Evolutionary conservation across 2,888 invertebrate genomes (phyloP).

Genomic region (Scelioninae gen. 1): DNA sequence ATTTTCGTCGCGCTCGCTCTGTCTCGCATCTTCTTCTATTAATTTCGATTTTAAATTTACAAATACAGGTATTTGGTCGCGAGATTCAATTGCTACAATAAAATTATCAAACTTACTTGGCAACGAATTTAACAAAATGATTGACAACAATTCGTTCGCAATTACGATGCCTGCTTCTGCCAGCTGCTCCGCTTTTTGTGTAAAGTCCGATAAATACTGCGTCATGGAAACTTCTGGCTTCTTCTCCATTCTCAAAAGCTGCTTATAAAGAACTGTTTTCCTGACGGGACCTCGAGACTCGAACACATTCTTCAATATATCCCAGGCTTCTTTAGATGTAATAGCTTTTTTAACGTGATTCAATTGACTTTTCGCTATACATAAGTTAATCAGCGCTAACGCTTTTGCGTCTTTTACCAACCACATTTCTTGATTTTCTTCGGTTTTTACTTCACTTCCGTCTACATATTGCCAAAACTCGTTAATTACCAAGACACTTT

Average conservation of each 20-base stretch:
- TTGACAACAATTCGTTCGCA: neutral
- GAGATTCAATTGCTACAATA: slow-evolving; percentile 23
- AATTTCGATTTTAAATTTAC: neutral
- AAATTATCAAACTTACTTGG: slow-evolving; percentile 67
- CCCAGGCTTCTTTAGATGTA: slow-evolving; percentile 23
- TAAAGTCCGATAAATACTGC: slow-evolving; percentile 63
- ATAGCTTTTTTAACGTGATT: slow-evolving; percentile 22
- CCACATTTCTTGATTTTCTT: slow-evolving; percentile 24
- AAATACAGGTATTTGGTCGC: neutral
- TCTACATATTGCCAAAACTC: neutral
- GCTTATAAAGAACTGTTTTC: slow-evolving; percentile 27
- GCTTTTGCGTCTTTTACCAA: slow-evolving; percentile 59
- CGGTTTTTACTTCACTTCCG: slow-evolving; percentile 18
- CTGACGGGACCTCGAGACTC: slow-evolving; percentile 68
- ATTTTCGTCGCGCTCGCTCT: neutral
- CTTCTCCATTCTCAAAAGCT: slow-evolving; percentile 66
- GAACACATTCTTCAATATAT: slow-evolving; percentile 35
- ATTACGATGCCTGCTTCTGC: slow-evolving; percentile 71
- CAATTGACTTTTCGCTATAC: slow-evolving; percentile 38
- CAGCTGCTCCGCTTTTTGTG: neutral
- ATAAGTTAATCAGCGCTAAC: slow-evolving; percentile 52
- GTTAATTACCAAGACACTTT: neutral
- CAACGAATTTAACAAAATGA: neutral
- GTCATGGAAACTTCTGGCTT: slow-evolving; percentile 43
- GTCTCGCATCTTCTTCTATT: slow-evolving; percentile 53